Evolutionary conservation across 2,888 invertebrate species (phyloP), one percentile per base, ranked within the genome.

Genomic region (Troides oblongomaculatus): DNA sequence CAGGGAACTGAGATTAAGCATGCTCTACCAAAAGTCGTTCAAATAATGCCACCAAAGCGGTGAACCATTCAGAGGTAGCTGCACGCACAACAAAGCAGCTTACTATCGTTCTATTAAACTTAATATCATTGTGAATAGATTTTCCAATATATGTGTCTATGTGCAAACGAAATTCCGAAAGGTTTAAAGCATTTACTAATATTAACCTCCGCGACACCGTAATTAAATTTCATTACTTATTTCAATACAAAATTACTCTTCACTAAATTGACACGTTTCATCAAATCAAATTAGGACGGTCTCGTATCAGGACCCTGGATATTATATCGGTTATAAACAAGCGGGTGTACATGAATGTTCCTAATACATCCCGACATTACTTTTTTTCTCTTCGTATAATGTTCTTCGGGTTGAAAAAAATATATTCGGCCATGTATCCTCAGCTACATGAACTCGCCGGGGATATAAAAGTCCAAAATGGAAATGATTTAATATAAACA

Each of bases 401-500:
- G 53, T 71, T n/a, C n/a, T 69, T 69, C 58, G 66, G 60, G 66
- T 57, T 66, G 66, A 66, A 63, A 30, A 64, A 66, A 66, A 63
- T 61, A 66, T 43, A 23, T 66, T 66, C 50, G 17, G 23, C 76
- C 74, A 71, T 73, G 70, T 58, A 72, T n/a, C 25, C 61, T 36
- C 60, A 56, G 72, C 30, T 66, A 66, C 21, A n/a, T 59, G 56
- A 57, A 74, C 73, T 65, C 64, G 71, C 71, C 21, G 18, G 61
- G 60, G 23, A 74, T 72, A 72, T 71, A 69, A 74, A 21, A 77
- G 74, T 77, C 77, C 74, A 79, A 80, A 79, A 82, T 81, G 72
- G 80, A 81, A 84, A 85, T 84, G 84, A 87, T 87, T 85, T 86
- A 87, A 88, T 88, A 87, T 86, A 87, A 87, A 83, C 79, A 84